Percentiles rank a stretch among this genome's conserved stretches.
Evolutionary conservation across 2,797 vertebrate genomes (phyloP).

Genomic region (Muraenolepis orangiensis): DNA sequence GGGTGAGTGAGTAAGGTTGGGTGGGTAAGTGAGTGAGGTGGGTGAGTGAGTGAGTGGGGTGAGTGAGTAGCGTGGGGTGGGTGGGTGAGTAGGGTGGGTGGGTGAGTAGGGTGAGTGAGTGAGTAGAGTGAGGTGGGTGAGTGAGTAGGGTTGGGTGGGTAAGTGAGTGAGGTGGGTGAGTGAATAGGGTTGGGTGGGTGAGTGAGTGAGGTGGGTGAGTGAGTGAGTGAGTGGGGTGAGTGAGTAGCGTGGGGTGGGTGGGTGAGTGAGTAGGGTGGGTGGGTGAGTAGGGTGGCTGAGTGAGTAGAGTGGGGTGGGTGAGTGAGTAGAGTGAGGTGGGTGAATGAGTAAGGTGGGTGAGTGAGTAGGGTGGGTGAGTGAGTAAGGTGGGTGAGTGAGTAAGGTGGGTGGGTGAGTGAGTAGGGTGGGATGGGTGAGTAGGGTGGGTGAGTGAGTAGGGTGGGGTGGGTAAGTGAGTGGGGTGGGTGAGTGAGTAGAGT

Average conservation of each 20-base stretch:
- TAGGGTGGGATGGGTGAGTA: background rate
- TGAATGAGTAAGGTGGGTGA: background rate
- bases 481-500: background rate
- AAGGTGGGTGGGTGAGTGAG: background rate
- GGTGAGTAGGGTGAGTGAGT: too few species aligned
- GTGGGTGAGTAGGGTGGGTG: background rate
- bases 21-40: too few species aligned
- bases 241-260: too few species aligned
- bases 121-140: too few species aligned
- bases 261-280: background rate
- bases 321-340: background rate
- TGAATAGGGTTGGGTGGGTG: too few species aligned
- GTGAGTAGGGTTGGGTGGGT: background rate
- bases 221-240: background rate
- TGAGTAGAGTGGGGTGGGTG: too few species aligned
- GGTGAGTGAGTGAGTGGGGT: too few species aligned
- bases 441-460: background rate
- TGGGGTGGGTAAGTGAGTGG: too few species aligned
- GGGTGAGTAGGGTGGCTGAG: too few species aligned
- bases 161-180: background rate
- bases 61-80: background rate
- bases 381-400: background rate
- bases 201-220: background rate
- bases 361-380: background rate
- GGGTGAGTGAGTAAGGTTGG: background rate